Evolutionary conservation across 2,113 vertebrate species (phyloP), one percentile per base, ranked within the genome.

Genomic region (Podarcis raffonei): DNA sequence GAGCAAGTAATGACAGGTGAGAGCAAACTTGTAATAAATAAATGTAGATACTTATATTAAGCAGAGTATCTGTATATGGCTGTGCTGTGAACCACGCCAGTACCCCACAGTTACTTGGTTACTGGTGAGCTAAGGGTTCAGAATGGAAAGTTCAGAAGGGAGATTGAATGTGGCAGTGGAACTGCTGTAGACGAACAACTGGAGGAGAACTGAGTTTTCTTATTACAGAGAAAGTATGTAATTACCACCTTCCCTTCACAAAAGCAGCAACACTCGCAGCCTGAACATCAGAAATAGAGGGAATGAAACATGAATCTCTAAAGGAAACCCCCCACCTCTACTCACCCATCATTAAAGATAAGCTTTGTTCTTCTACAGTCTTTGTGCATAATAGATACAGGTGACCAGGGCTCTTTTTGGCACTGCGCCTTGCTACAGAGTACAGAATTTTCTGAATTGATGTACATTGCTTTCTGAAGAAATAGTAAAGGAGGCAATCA

Each of bases 331-430:
- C 2, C 35, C 57, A 4, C 62, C 69, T 37, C 39, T 91, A 97
- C 97, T 97, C 89, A 98, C 97, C 96, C 97, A 57, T 97, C 96
- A 92, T 97, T 97, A n/a, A 97, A 96, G 87, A 97, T 32, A 72
- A 97, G 95, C 81, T 97, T 97, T 90, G 97, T 94, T 92, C 95
- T 97, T 94, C 97, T 97, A 94, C 95, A 96, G 87, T 97, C 97
- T 84, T 95, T 96, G 92, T 96, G 95, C 76, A 95, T 71, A 12
- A 87, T 94, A 87, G 96, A 92, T 69, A 95, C 85, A 81, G 97
- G 95, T 83, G 96, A 96, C 96, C 97, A 97, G 2, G 94, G 89
- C 78, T 97, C 96, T 35, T 96, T 96, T 81, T 97, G 97, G 22
- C 92, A 95, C 85, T 96, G 96, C 62, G 96, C 85, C 84, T 97